Conservation (phyloP, 2,113 vertebrate genomes). For the Lichenostomus cassidix region DNA sequence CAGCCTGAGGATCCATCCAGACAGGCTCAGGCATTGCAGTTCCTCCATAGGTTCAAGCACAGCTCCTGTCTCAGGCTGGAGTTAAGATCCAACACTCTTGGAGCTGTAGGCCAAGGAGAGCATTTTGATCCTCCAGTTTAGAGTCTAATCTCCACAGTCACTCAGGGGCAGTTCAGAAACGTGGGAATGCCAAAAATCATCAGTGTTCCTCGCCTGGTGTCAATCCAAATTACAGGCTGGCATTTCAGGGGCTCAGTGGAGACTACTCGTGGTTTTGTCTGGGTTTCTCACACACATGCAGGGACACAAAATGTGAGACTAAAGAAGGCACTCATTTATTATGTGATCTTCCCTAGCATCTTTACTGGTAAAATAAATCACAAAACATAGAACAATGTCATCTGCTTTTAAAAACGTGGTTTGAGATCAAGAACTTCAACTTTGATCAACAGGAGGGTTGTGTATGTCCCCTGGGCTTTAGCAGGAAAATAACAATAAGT, state of each 20-base stretch:
- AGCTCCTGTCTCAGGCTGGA: not conserved
- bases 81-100: not conserved
- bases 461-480: not conserved
- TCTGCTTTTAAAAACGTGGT: not conserved
- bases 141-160: not conserved
- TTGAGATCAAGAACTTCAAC: not conserved
- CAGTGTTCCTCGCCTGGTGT: not conserved
- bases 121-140: accelerated
- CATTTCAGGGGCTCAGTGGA: not conserved
- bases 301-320: not conserved
- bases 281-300: not conserved
- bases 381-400: not conserved
- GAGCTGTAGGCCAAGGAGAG: not conserved
- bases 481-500: not conserved
- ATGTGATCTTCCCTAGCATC: not conserved
- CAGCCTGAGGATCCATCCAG: not conserved
- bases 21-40: not conserved
- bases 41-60: not conserved
- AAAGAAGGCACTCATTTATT: not conserved
- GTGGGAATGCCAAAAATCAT: not conserved
- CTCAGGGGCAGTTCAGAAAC: not conserved
- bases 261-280: not conserved
- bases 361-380: not conserved
- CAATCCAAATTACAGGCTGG: not conserved
- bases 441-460: not conserved